phyloP scores from a whole-genome alignment of 2,888 invertebrate species.

The Parasteatoda lunata region DNA sequence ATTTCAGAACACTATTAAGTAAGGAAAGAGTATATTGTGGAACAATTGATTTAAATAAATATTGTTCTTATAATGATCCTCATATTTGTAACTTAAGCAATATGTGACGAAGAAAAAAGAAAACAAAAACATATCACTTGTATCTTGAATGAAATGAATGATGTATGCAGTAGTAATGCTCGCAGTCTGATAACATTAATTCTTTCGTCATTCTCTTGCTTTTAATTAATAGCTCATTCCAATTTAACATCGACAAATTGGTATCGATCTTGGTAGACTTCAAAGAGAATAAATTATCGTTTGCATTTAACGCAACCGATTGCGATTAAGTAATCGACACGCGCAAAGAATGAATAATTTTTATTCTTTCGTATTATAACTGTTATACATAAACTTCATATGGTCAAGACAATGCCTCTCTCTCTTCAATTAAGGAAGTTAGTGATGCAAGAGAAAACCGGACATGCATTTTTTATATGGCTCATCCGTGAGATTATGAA shows the following conservation, averaged over 20 bases:
- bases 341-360: constrained; percentile 32
- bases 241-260: neutral
- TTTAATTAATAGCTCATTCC: neutral
- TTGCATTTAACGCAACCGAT: constrained; percentile 8
- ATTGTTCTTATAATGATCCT: no score
- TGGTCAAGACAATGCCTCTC: constrained; percentile 32
- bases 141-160: no score
- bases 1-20: no score
- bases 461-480: constrained; percentile 26
- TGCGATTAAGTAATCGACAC: constrained; percentile 29
- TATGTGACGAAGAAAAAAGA: no score
- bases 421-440: constrained; percentile 43
- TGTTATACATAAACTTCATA: neutral
- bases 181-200: no score
- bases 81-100: no score
- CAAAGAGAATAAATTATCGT: neutral
- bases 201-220: no score
- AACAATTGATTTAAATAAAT: no score
- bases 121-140: no score
- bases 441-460: constrained; percentile 25
- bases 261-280: neutral
- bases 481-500: constrained; percentile 29
- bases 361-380: constrained; percentile 15
- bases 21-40: no score
- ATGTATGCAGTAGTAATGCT: no score